phyloP scores from a whole-genome alignment of 64 coral and sea anemone genomes.

The Dendronephthya gigantea region DNA sequence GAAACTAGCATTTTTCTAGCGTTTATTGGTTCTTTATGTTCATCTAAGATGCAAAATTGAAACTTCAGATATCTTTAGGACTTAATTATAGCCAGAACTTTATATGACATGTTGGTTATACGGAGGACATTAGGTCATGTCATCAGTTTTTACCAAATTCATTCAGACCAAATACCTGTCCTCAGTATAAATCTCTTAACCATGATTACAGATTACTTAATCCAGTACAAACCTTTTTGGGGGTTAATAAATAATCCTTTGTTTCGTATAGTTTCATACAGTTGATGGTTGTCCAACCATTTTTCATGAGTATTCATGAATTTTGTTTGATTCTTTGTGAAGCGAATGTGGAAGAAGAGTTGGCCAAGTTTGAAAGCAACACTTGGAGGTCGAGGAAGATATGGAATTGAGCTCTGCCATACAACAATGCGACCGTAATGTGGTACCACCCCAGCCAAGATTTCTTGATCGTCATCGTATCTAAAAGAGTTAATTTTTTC shows the following conservation, averaged over 20 bases:
- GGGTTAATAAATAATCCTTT: not conserved
- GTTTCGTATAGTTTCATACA: not conserved
- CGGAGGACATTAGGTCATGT: too few relatives aligned
- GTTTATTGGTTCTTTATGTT: not conserved
- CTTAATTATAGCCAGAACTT: too few relatives aligned
- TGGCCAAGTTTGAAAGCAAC: conserved; percentile 71
- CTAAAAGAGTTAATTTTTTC: conserved; percentile 8
- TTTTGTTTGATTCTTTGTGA: conserved; percentile 71
- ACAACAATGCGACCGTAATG: conserved; percentile 55
- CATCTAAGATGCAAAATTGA: too few relatives aligned
- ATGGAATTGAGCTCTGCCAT: conserved; percentile 60
- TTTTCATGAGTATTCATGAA: conserved; percentile 37
- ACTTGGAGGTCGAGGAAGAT: conserved; percentile 70
- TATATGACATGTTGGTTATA: too few relatives aligned
- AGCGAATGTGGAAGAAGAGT: conserved; percentile 56
- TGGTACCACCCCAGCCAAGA: conserved; percentile 63
- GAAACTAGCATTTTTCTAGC: conserved; percentile 13
- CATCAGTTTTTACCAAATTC: too few relatives aligned
- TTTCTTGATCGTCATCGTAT: conserved; percentile 72
- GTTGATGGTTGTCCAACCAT: conserved; percentile 13
- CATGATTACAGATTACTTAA: too few relatives aligned
- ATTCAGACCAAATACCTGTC: too few relatives aligned
- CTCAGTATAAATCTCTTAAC: too few relatives aligned
- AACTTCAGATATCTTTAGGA: too few relatives aligned
- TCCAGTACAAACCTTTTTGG: not conserved